Base-by-base conservation (phyloP, 2,113 vertebrate species). In the Barbus barbus region DNA sequence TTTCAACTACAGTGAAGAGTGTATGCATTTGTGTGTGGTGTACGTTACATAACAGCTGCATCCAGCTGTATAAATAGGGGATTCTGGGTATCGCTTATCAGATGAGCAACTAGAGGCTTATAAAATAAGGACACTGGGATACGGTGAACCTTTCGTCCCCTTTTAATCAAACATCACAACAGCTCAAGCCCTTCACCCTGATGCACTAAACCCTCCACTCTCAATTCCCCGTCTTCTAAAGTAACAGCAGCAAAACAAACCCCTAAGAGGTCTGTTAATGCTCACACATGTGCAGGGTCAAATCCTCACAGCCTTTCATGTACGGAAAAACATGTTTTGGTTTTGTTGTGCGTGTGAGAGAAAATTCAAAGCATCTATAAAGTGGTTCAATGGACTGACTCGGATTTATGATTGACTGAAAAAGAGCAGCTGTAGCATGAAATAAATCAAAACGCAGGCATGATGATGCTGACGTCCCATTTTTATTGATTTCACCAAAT, bases 61-160 rank as follows among this genome's bases (percentile, higher is more conserved):
- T 77, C 90, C 91, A 93, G 92, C 93, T 93, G 93, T 90, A 87
- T 91, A 94, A 94, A 92, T 87, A 93, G 20, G 46, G 4, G 7
- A 13, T 89, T 83, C 87, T 90, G 81, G 85, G 56, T 2, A 71
- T 69, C 11, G 78, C 75, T 91, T 87, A 83, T 36, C 44, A n/a
- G 85, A 51, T 84, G 89, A 85, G 86, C 88, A 65, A 41, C 86
- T 83, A 33, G 33, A 38, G 81, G 24, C 13, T 53, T 53, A 73
- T 61, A 75, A 76, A 84, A 38, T 61, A 82, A 38, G 72, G 3
- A 51, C 65, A 79, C 36, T 63, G 61, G n/a, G 44, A 58, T 72
- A 51, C 9, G 13, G 79, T 12, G 61, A 81, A 48, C 61, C 78
- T 36, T 65, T 48, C 41, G 12, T 18, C 46, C 28, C 80, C 46